Conservation (phyloP, 2,888 invertebrate species). For the Galeopsomyia nigrocyanea region DNA sequence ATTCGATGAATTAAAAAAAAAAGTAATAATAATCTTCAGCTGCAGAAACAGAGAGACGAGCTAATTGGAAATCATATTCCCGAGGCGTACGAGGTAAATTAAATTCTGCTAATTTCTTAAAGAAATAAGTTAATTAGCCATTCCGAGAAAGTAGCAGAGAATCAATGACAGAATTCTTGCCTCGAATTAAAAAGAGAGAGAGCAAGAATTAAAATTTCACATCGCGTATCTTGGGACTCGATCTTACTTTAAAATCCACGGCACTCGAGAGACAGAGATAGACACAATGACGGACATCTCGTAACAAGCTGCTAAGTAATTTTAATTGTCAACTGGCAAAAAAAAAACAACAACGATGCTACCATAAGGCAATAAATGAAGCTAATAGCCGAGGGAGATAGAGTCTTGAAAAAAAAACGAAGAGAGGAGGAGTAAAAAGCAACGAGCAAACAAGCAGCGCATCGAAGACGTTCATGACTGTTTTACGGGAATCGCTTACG, state of each 20-base stretch:
- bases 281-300: not conserved
- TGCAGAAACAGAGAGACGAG: not conserved
- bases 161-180: conserved; percentile 24
- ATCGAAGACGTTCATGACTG: conserved; percentile 40
- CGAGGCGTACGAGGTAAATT: conserved; percentile 10
- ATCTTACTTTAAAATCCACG: conserved; percentile 60
- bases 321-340: conserved; percentile 56
- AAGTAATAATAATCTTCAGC: not conserved
- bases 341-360: conserved; percentile 5
- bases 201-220: conserved; percentile 62
- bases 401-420: not conserved
- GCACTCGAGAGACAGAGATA: too few species aligned
- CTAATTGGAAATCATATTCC: conserved; percentile 26
- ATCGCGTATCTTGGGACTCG: conserved; percentile 58
- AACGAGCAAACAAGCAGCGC: conserved; percentile 30
- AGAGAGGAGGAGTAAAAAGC: not conserved
- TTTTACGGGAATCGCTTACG: conserved; percentile 40
- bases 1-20: too few species aligned
- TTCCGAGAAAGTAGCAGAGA: conserved; percentile 7
- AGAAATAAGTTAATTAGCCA: conserved; percentile 30
- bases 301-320: conserved; percentile 52
- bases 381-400: too few species aligned
- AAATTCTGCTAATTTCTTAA: conserved; percentile 29
- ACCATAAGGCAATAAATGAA: too few species aligned
- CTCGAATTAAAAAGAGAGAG: too few species aligned